phyloP scores from a whole-genome alignment of 2,797 vertebrate species.

The Phylloscopus collybita region DNA sequence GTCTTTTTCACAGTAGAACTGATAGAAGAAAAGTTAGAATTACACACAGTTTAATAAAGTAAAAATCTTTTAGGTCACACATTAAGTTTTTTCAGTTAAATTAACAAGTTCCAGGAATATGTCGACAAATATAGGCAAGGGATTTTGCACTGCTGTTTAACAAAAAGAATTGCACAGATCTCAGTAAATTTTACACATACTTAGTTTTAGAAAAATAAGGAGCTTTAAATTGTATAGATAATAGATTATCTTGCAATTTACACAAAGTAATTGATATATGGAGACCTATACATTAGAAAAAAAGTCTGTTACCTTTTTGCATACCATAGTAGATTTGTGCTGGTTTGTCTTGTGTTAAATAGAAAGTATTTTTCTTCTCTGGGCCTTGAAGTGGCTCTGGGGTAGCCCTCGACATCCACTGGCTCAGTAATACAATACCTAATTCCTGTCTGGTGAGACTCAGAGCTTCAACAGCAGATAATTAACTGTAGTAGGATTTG shows the following conservation, averaged over 20 bases:
- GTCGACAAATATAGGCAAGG: neutral
- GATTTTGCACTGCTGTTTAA: neutral
- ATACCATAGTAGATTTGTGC: neutral
- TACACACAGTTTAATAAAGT: neutral
- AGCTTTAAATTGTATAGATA: neutral
- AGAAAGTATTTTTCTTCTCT: neutral
- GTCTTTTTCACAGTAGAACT: neutral
- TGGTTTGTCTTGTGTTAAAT: neutral
- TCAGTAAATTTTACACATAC: neutral
- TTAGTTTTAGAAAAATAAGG: neutral
- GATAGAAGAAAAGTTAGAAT: neutral
- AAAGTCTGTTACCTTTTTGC: neutral
- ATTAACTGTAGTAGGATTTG: neutral
- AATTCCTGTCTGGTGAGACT: neutral
- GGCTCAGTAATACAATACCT: neutral
- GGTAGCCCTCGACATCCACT: accelerated
- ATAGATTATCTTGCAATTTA: neutral
- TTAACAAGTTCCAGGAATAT: neutral
- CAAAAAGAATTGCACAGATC: neutral
- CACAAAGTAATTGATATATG: neutral
- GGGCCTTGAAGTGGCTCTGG: neutral
- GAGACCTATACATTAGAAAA: neutral
- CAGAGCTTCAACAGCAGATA: neutral
- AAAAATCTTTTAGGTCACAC: neutral
- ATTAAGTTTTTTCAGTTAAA: neutral